These are phyloP conservation scores for Agapetus fuscipes DNA, from an alignment of 2,888 invertebrate species.

Conservation along the genomic window DNA sequence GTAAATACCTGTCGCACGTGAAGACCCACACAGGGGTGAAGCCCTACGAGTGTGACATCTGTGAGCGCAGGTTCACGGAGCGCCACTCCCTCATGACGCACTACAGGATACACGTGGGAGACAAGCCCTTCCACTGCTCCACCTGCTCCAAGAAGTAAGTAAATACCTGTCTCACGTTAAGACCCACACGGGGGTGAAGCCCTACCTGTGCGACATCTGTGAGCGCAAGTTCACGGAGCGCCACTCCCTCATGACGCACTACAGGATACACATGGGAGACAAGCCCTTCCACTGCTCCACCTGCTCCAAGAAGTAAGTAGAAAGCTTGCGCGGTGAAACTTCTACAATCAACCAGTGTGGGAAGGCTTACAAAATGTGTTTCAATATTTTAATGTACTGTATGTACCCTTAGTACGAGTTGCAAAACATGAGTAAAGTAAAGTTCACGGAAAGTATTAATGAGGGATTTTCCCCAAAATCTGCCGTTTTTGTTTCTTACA, in stretches of 20 bases:
- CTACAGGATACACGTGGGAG: constrained; percentile 15
- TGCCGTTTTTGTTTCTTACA: too few species aligned
- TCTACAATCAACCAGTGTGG: too few species aligned
- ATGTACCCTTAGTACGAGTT: too few species aligned
- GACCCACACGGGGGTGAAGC: constrained; percentile 18
- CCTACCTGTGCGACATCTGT: constrained; percentile 17
- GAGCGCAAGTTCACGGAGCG: constrained; percentile 14
- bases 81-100: constrained; percentile 17
- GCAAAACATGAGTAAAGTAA: too few species aligned
- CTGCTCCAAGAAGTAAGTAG: constrained; percentile 21
- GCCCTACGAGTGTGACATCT: constrained; percentile 17
- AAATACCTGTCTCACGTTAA: constrained; percentile 18
- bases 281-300: constrained; percentile 19
- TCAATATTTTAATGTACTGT: too few species aligned
- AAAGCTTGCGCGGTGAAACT: too few species aligned
- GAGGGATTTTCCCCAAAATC: too few species aligned
- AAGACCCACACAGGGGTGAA: constrained; percentile 19
- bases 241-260: constrained; percentile 17
- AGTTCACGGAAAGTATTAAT: too few species aligned
- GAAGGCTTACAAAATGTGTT: too few species aligned
- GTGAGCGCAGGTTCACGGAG: constrained; percentile 16
- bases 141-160: constrained; percentile 21
- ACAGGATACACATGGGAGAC: constrained; percentile 14
- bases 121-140: constrained; percentile 19
- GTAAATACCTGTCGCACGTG: constrained; percentile 18